Conservation (phyloP, 64 coral and sea anemone genomes). For the Dendrophyllia cribrosa region DNA sequence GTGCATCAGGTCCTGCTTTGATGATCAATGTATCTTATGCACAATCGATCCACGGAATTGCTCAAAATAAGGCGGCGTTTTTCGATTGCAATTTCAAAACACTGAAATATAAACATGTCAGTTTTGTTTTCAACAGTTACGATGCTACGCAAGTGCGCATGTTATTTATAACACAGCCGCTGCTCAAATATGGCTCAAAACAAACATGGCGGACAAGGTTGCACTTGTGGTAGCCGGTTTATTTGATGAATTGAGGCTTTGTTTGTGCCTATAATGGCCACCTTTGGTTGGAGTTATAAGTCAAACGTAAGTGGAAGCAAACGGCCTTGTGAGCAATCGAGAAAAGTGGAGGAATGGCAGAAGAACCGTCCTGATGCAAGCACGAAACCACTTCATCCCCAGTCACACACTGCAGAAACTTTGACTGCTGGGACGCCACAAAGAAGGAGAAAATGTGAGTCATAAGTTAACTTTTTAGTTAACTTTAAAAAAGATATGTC, state of each 20-base stretch:
- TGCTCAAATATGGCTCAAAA: conserved; percentile 2
- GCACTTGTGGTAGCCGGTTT: not conserved
- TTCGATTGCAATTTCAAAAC: too few species aligned
- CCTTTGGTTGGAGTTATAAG: conserved; percentile 96
- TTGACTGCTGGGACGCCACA: conserved; percentile 70
- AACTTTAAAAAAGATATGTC: not conserved
- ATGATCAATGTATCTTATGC: too few species aligned
- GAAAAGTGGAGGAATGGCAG: conserved; percentile 87
- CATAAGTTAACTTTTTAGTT: not conserved
- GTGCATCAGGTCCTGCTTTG: too few species aligned
- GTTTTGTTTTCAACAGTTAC: not conserved
- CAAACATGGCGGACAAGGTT: conserved; percentile 53
- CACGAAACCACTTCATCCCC: conserved; percentile 66
- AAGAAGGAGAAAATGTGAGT: conserved; percentile 43
- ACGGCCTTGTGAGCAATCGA: conserved; percentile 67
- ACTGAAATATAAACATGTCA: too few species aligned
- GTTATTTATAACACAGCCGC: conserved; percentile 19
- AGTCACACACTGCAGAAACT: conserved; percentile 89
- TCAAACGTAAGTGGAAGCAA: conserved; percentile 82
- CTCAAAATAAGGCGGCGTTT: too few species aligned
- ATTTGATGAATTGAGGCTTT: not conserved
- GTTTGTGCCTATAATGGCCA: conserved; percentile 69
- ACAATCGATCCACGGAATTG: too few species aligned
- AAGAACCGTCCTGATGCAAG: conserved; percentile 33
- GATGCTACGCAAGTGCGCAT: not conserved